Conservation (phyloP, 2,113 vertebrate species). For the Echinops telfairi region DNA sequence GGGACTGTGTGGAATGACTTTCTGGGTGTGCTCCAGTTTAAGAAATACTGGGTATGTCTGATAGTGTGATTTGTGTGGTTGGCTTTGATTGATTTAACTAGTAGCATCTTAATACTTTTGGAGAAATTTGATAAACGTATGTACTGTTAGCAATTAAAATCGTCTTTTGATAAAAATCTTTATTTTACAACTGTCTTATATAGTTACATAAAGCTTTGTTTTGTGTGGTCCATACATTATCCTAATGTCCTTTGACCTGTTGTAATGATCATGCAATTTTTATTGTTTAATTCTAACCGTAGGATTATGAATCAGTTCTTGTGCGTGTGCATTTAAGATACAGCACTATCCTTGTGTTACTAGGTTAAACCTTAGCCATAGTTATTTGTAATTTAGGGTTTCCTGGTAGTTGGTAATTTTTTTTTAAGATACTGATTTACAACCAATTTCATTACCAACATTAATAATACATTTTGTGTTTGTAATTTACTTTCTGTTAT, state of each 20-base stretch:
- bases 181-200: conserved; percentile 8
- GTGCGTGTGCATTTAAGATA: background rate
- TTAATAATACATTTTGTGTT: conserved; percentile 37
- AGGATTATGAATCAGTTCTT: background rate
- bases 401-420: conserved; percentile 45
- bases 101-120: conserved; percentile 8
- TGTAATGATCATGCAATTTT: conserved; percentile 39
- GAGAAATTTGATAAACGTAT: conserved; percentile 24
- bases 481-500: conserved; percentile 9
- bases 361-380: conserved; percentile 24
- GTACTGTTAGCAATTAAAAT: conserved; percentile 44
- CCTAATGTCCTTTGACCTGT: background rate
- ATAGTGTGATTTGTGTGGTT: conserved; percentile 14
- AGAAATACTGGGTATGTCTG: background rate
- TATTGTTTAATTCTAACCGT: conserved; percentile 18
- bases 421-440: conserved; percentile 32
- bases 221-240: background rate
- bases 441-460: conserved; percentile 55
- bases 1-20: conserved; percentile 10
- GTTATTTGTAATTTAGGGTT: background rate
- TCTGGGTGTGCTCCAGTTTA: background rate
- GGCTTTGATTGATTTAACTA: background rate
- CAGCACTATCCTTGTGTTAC: background rate
- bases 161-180: conserved; percentile 22
- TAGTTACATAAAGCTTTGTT: conserved; percentile 26